A percentile compares a stretch with the other conserved stretches of the same genome.
phyloP scores from a whole-genome alignment of 2,888 invertebrate genomes.

The Formica aserva region DNA sequence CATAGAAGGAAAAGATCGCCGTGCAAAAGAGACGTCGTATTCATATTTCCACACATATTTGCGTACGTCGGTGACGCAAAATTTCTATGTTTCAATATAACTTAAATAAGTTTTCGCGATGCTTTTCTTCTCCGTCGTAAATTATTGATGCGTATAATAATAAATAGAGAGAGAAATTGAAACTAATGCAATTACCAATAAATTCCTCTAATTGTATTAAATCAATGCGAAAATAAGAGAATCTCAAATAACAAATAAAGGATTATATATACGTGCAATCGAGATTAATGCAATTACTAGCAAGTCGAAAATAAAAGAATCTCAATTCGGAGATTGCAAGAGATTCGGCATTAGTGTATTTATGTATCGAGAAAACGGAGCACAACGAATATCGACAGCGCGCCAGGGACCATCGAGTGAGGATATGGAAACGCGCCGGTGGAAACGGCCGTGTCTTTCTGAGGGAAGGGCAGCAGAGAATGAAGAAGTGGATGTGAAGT shows the following conservation, averaged over 20 bases:
- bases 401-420: conserved; percentile 39
- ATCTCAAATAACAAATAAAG: not conserved
- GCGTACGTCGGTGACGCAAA: conserved; percentile 29
- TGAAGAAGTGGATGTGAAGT: conserved; percentile 31
- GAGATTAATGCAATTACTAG: conserved; percentile 3
- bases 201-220: not conserved
- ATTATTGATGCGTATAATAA: not conserved
- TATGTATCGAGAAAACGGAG: conserved; percentile 19
- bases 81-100: conserved; percentile 37
- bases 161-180: not conserved
- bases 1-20: conserved; percentile 3
- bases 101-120: conserved; percentile 31
- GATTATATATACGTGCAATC: not conserved
- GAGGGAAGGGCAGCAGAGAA: conserved; percentile 21
- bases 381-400: conserved; percentile 32
- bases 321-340: conserved; percentile 21
- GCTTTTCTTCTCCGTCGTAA: conserved; percentile 1
- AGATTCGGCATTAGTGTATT: conserved; percentile 26
- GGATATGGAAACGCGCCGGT: conserved; percentile 56
- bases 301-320: conserved; percentile 9
- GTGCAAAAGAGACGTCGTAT: conserved; percentile 11
- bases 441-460: conserved; percentile 33
- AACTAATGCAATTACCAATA: conserved; percentile 31
- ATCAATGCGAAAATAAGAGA: not conserved
- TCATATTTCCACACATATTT: conserved; percentile 37